Evolutionary conservation across 2,888 invertebrate species (phyloP), one percentile per base, ranked within the genome.

Genomic region (Malthinus flaveolus): DNA sequence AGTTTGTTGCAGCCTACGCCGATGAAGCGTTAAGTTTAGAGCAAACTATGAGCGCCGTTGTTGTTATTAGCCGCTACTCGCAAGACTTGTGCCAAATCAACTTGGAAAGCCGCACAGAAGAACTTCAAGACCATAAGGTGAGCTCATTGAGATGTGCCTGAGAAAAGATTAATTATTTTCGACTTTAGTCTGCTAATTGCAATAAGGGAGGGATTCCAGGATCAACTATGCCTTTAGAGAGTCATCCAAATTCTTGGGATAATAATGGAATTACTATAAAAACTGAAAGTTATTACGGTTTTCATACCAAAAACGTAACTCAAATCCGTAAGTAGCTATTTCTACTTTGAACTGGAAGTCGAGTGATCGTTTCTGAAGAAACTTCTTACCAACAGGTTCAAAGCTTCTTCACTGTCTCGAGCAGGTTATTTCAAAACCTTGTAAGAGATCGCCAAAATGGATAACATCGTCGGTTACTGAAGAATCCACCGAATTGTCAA

Each of bases 1-100:
- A 96, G 75, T 80, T 97, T 1, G 91, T 90, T 0, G 94, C 95
- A 75, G 95, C 91, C 0, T 97, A 97, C 79, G 93, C 92, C 4
- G 95, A 96, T 74, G 92, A 91, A 0, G 88, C 89, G 62, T 85
- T 96, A 63, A 91, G 91, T 0, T 85, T 89, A 0, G 90, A 93
- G 68, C 89, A 95, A 78, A 88, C 90, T 7, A 31, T 61, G 1
- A 7, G 37, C 7, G 10, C 11, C 12, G 53, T 49, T 5, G 49
- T 32, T 33, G 32, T 33, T 15, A 44, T 59, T 9, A 10, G 11
- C 15, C 39, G 15, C 2, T 9, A 15, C 10, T 42, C 15, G 3
- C 6, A 7, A 1, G 39, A 42, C 9, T 23, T 42, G n/a, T n/a
- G 15, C 7, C 2, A 9, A n/a, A 23, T 23, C 8, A 12, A 42